phyloP scores from a whole-genome alignment of 2,113 vertebrate species.

The Eublepharis macularius region DNA sequence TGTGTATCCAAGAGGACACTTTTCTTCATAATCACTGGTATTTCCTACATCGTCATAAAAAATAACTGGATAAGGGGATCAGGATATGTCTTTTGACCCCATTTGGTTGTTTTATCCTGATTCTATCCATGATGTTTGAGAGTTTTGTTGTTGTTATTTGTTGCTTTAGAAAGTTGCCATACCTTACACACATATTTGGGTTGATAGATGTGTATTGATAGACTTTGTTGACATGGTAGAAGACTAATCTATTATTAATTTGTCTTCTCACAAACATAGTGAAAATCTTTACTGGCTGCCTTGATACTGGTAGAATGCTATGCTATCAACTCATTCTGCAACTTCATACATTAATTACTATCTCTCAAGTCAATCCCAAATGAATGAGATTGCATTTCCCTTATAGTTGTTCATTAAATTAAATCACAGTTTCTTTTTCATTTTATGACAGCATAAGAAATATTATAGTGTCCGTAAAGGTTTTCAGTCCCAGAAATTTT shows the following conservation, averaged over 20 bases:
- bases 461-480: slow-evolving; percentile 14
- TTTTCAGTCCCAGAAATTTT: background rate
- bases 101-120: background rate
- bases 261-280: background rate
- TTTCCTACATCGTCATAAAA: background rate
- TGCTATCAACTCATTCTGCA: background rate
- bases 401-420: slow-evolving; percentile 1
- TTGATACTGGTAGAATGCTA: background rate
- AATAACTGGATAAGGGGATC: too few relatives aligned
- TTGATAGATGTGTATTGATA: background rate
- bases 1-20: too few relatives aligned
- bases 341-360: background rate
- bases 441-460: background rate
- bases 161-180: background rate
- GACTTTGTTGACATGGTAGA: background rate
- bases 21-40: background rate
- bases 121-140: background rate
- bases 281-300: background rate
- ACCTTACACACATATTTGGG: background rate
- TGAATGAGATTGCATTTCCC: background rate
- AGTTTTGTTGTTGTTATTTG: background rate
- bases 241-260: background rate
- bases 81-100: background rate
- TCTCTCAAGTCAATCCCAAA: background rate
- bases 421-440: background rate